Evolutionary conservation across 1,140 invertebrate genomes (phyloP), one percentile per base, ranked within the genome.

Genomic region (Drosophila lini): DNA sequence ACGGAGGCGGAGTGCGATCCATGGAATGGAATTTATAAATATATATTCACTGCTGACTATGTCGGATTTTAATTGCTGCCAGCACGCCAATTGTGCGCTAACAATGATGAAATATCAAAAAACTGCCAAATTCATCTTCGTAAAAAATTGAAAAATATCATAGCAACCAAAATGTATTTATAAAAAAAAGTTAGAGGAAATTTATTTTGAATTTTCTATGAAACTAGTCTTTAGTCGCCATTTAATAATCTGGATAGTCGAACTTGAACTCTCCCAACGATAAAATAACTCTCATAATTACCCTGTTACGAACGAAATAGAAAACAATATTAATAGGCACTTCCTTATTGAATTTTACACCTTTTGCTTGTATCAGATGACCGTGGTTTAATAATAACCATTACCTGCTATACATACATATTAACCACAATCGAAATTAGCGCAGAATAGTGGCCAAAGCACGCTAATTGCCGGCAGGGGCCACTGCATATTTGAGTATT

Each of bases 381-480:
- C n/a, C n/a, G 5, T 58, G 15, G 16, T 25, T 68, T 45, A 55
- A 25, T 67, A 15, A 45, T 41, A 53, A 36, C 25, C 32, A 63
- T 31, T 53, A 6, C 4, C 10, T 13, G 31, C 31, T 32, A 11
- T 36, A n/a, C 16, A 11, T 34, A n/a, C 31, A 10, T 59, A 56
- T 53, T 67, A 52, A 50, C n/a, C 16, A 41, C 22, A 42, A 62
- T 41, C 34, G 9, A 40, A 69, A 52, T 76, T 78, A 65, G 63
- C 44, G 32, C 16, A 2, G 10, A 45, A 58, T 38, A 38, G 3
- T 28, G 8, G 19, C 2, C 22, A 32, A 59, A 25, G 9, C 19
- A 7, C 22, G 52, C 73, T 81, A 81, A 81, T 56, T 28, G 31
- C n/a, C 61, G 31, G 64, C 70, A 61, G 67, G 15, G 25, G 42